Base-by-base conservation (phyloP, 2,797 vertebrate genomes). In the Propithecus perrieri region DNA sequence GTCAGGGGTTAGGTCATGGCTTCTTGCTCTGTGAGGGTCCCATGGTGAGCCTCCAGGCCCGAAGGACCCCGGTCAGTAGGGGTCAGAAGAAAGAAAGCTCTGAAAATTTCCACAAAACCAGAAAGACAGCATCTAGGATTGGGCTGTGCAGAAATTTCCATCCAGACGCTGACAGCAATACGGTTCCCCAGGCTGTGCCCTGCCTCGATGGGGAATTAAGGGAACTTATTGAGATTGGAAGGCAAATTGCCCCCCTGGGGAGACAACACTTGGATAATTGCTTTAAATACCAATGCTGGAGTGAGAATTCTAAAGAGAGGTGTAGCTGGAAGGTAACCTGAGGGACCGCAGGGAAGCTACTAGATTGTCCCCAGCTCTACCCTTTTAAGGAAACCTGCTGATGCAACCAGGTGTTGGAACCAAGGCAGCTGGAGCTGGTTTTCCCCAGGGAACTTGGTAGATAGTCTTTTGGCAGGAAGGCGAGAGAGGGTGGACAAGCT, bases 201-300 rank as follows among this genome's bases (percentile, higher is more conserved):
- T 50, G 72, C 75, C 89, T 85, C 7, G 43, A 22, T 9, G 28
- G 88, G 87, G 48, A 94, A 94, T 76, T 97, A 94, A 94, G 59
- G 35, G 87, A 43, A 43, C 26, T 95, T 91, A 81, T 59, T 91
- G 90, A 96, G 79, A 48, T 85, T 93, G 67, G 85, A 94, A 95
- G 69, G 83, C 67, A 96, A 93, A 97, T 96, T 85, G 94, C 38
- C 55, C 93, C 38, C 71, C 86, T 59, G 50, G 96, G 94, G 67
- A 97, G 81, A 94, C 61, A 57, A 87, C 26, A 78, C 71, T 89
- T 96, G 96, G 91, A 92, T 92, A 88, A 94, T 74, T 74, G 69
- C 89, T 95, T 89, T 96, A 91, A 97, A 97, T 96, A 76, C 92
- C 83, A 93, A 89, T 69, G 9, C 84, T 83, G 41, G 43, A 67